Evolutionary conservation across 2,797 vertebrate species (phyloP), one percentile per base, ranked within the genome.

Genomic region (Tangara arthus): DNA sequence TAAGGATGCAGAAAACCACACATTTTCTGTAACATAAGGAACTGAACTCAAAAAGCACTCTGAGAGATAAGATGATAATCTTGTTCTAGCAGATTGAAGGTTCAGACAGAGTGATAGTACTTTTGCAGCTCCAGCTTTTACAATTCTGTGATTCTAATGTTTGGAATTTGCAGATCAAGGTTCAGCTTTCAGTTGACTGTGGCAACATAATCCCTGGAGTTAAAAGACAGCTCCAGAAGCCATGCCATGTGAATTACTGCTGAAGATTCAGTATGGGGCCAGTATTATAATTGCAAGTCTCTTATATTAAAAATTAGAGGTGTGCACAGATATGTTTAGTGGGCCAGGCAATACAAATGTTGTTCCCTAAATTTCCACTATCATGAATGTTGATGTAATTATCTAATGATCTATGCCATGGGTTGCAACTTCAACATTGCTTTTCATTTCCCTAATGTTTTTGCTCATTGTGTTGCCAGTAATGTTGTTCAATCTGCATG

Each of bases 341-440:
- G 76, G 80, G 86, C 84, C 90, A 86, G 60, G 90, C 87, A 90
- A 86, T 79, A 93, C 75, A 91, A 94, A 78, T 95, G 95, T 78
- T 95, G 84, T 96, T 97, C 85, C 73, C 76, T 95, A 84, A 85
- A 97, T 97, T 95, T 94, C 90, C 81, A 61, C 91, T 96, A 83
- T 89, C 90, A 86, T 95, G 95, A 96, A 95, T 97, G 95, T 96
- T 97, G 93, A 76, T 95, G 87, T 80, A 84, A 95, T 92, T 96
- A 95, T 87, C 56, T 94, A 96, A 97, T 94, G 89, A 94, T 96
- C 96, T 95, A 89, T 96, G 93, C 87, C 93, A 91, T 50, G 64
- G 72, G 53, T 94, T 95, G 82, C 83, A 97, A 65, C 60, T 77
- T 83, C 82, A 77, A 61, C 80, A 63, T 91, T 96, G 85, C 95